Conservation (phyloP, 2,888 invertebrate species). For the Ophion ellenae region DNA sequence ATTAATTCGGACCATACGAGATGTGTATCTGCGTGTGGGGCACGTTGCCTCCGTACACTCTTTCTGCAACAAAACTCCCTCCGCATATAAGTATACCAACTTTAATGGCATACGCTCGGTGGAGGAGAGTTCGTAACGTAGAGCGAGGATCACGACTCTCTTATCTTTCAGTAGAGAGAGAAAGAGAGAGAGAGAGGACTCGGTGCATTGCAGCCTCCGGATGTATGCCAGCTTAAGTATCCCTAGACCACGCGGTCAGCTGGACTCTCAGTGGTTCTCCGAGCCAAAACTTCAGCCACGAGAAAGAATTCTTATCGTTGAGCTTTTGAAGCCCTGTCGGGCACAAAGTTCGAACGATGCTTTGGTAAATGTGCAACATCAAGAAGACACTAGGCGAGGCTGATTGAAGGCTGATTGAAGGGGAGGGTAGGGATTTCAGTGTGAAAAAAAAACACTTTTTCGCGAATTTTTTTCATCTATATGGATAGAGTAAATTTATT, state of each 20-base stretch:
- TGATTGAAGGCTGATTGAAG: too few species aligned
- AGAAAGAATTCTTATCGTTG: too few species aligned
- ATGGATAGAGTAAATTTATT: too few species aligned
- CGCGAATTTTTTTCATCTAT: too few species aligned
- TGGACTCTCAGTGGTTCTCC: constrained; percentile 59
- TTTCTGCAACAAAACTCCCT: constrained; percentile 23
- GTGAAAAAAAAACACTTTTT: too few species aligned
- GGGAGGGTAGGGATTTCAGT: too few species aligned
- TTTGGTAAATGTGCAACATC: too few species aligned
- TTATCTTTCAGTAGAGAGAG: constrained; percentile 75
- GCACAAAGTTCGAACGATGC: too few species aligned
- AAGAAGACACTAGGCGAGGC: too few species aligned
- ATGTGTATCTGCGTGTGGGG: constrained; percentile 80
- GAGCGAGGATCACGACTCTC: constrained; percentile 80
- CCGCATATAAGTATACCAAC: constrained; percentile 17
- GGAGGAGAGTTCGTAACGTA: constrained; percentile 44
- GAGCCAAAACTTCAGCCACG: not conserved
- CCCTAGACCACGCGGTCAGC: constrained; percentile 6
- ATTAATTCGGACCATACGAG: constrained; percentile 82
- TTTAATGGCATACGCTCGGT: constrained; percentile 42
- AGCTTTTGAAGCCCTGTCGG: too few species aligned
- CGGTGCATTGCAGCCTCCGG: constrained; percentile 62
- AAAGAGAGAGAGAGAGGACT: constrained; percentile 29
- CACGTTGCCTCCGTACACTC: constrained; percentile 69
- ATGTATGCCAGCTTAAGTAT: constrained; percentile 61